A percentile compares a stretch with the other conserved stretches of the same genome.
Conservation (phyloP, 2,113 vertebrate genomes). For the Gymnobelideus leadbeateri region DNA sequence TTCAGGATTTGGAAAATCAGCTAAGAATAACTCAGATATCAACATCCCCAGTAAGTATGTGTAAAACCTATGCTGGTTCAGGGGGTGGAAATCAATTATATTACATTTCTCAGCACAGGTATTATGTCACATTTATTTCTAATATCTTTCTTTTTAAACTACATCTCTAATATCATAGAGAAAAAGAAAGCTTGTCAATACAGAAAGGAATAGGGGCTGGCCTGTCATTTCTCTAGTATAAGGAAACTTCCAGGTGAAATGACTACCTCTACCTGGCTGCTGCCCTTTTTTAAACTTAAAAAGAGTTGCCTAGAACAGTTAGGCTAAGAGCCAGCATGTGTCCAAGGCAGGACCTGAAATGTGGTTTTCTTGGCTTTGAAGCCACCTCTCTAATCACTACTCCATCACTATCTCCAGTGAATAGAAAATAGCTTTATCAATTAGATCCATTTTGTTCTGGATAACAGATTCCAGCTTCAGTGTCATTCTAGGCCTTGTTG, state of each 20-base stretch:
- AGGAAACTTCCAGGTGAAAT: not conserved
- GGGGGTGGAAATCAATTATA: not conserved
- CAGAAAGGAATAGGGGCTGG: not conserved
- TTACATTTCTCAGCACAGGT: not conserved
- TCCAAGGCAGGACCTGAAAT: not conserved
- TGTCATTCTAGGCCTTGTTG: not conserved
- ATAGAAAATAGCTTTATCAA: not conserved
- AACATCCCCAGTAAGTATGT: constrained; percentile 90
- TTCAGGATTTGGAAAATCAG: constrained; percentile 95
- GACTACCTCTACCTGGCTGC: not conserved
- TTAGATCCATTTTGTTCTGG: not conserved
- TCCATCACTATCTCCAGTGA: not conserved
- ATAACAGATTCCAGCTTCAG: not conserved
- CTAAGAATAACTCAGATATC: constrained; percentile 91
- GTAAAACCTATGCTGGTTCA: not conserved
- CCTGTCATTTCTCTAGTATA: not conserved
- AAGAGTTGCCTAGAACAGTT: not conserved
- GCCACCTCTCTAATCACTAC: not conserved
- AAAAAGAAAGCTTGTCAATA: not conserved
- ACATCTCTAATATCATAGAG: not conserved
- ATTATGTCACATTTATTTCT: not conserved
- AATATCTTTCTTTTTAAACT: not conserved
- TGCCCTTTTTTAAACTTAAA: not conserved
- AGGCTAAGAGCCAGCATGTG: not conserved
- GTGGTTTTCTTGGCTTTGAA: not conserved